phyloP scores from a whole-genome alignment of 2,888 invertebrate species.

The Nasonia oneida region DNA sequence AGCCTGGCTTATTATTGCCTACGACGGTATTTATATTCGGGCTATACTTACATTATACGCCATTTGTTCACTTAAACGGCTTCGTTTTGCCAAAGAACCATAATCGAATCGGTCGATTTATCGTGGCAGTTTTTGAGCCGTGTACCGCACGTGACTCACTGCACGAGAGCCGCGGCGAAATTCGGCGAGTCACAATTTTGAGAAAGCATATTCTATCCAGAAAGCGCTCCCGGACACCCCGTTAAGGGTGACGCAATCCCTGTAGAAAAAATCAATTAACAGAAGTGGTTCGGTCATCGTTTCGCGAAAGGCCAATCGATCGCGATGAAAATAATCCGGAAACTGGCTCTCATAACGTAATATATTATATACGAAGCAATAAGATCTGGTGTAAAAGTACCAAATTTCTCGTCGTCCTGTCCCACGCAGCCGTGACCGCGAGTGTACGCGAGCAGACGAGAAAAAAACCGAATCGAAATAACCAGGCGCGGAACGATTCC shows the following conservation, averaged over 20 bases:
- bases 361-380: neutral
- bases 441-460: neutral
- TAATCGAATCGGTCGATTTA: neutral
- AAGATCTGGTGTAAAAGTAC: neutral
- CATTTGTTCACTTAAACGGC: neutral
- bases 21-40: neutral
- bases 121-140: neutral
- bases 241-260: conserved; percentile 10
- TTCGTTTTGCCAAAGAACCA: neutral
- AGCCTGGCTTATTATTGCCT: neutral
- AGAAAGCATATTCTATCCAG: neutral
- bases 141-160: neutral
- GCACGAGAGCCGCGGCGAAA: neutral
- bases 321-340: neutral
- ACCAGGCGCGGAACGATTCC: neutral
- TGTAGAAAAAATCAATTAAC: conserved; percentile 40
- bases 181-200: too few species aligned
- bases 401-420: neutral
- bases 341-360: too few species aligned
- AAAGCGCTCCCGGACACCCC: conserved; percentile 19
- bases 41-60: too few species aligned
- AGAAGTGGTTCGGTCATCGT: conserved; percentile 42
- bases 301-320: conserved; percentile 31
- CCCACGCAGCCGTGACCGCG: neutral
- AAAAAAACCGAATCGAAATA: neutral